Evolutionary conservation across 2,888 invertebrate species (phyloP), one percentile per base, ranked within the genome.

Genomic region (Campoplex nolae): DNA sequence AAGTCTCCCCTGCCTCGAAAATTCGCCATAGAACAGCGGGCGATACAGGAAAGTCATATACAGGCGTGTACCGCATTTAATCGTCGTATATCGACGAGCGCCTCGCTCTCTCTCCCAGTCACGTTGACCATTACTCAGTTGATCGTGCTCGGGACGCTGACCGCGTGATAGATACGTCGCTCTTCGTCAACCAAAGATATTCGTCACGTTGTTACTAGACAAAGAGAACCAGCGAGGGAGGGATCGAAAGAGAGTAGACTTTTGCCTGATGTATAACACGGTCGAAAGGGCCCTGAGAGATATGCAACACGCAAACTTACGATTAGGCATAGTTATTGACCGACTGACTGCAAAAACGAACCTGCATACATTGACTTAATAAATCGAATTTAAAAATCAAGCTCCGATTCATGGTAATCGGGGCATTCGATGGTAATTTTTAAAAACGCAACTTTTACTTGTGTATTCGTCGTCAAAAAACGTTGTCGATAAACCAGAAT

Each of bases 131-230:
- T 83, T 45, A 70, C 82, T 82, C 75, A 75, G 65, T 70, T 58
- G 73, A 56, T 51, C 67, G 73, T 51, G 73, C 65, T 56, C 51
- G 62, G 82, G 82, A 85, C 74, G 74, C 67, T 74, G 84, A 79
- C 81, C 73, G 74, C 54, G 78, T 82, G 88, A 88, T 88, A 88
- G 88, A 88, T 88, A 88, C 84, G 84, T 87, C 84, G 83, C 88
- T 86, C 88, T 84, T 85, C 88, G 88, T 88, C 86, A 89, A 84
- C 84, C 84, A 83, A 84, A 85, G 86, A 89, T 88, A 89, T 88
- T 88, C 89, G 86, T 86, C 76, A 83, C 62, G 78, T 67, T 78
- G 79, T 71, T 82, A n/a, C 74, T n/a, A 70, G 18, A 76, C 9
- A 28, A 28, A 23, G 74, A 56, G 35, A 74, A n/a, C 35, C 35